phyloP scores from a whole-genome alignment of 2,113 vertebrate species.

The Seriola aureovittata region DNA sequence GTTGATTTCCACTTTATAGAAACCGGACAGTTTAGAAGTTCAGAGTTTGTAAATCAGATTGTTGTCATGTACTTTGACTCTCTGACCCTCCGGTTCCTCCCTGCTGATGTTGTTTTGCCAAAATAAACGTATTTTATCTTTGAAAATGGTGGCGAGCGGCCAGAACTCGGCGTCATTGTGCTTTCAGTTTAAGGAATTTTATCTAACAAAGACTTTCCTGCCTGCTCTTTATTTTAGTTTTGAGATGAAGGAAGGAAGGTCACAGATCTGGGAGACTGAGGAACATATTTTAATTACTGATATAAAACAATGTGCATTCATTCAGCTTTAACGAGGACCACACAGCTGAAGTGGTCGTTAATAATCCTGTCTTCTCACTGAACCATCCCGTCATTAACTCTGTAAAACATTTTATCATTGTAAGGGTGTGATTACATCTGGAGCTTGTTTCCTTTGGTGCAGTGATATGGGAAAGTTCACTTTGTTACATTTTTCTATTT shows the following conservation, averaged over 20 bases:
- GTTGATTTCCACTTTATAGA: too few species aligned
- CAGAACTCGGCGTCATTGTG: background rate
- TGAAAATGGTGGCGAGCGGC: background rate
- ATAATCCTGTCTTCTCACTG: background rate
- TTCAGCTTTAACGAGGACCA: background rate
- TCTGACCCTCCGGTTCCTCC: background rate
- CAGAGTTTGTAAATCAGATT: background rate
- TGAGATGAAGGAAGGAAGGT: slow-evolving; percentile 21
- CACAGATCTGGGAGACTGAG: background rate
- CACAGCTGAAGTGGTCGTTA: background rate
- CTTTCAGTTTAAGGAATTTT: slow-evolving; percentile 2
- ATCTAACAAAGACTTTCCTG: background rate
- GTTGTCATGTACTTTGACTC: background rate
- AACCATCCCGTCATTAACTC: background rate
- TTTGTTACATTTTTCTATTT: background rate
- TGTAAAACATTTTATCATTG: background rate
- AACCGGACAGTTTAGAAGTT: too few species aligned
- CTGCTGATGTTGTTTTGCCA: background rate
- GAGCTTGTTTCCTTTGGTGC: background rate
- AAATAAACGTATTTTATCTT: slow-evolving; percentile 1
- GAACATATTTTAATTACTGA: background rate
- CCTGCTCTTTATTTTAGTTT: background rate
- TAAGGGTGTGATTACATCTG: background rate
- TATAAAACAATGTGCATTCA: background rate
- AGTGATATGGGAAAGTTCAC: background rate